Evolutionary conservation across 2,888 invertebrate genomes (phyloP).

Genomic region (Archips xylosteana): DNA sequence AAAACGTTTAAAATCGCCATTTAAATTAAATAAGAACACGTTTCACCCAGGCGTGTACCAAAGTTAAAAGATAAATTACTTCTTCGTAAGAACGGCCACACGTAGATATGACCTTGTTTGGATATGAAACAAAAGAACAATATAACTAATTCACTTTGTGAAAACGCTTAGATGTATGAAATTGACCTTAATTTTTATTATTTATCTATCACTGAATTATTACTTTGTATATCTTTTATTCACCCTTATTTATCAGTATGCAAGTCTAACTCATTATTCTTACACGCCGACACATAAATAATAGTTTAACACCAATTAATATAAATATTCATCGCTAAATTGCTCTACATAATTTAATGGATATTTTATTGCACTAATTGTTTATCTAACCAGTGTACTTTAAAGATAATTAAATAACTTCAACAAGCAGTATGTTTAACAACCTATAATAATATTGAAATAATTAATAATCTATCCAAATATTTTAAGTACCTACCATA

Average conservation of each 20-base stretch:
- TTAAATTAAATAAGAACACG: constrained; percentile 3
- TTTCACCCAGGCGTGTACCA: neutral
- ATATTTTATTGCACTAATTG: constrained; percentile 37
- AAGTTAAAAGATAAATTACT: neutral
- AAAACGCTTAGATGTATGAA: neutral
- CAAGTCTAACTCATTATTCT: neutral
- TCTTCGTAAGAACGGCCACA: neutral
- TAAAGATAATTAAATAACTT: neutral
- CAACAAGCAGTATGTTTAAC: neutral
- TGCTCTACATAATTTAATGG: constrained; percentile 40
- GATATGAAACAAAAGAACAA: constrained; percentile 24
- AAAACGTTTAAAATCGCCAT: neutral
- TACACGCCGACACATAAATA: constrained; percentile 20
- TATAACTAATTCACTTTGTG: constrained; percentile 2
- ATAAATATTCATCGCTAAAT: constrained; percentile 35
- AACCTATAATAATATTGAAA: neutral
- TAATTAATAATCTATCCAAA: too few species aligned
- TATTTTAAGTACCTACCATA: neutral
- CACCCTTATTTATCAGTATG: constrained; percentile 8
- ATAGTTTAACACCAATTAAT: constrained; percentile 30
- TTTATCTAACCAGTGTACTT: constrained; percentile 30
- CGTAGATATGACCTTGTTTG: constrained; percentile 11
- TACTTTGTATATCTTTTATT: constrained; percentile 23
- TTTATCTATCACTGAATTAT: constrained; percentile 29
- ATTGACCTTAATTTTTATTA: constrained; percentile 24